These are phyloP conservation scores for Hycleus phaleratus DNA, from an alignment of 1,140 invertebrate genomes.

Conservation along the genomic window DNA sequence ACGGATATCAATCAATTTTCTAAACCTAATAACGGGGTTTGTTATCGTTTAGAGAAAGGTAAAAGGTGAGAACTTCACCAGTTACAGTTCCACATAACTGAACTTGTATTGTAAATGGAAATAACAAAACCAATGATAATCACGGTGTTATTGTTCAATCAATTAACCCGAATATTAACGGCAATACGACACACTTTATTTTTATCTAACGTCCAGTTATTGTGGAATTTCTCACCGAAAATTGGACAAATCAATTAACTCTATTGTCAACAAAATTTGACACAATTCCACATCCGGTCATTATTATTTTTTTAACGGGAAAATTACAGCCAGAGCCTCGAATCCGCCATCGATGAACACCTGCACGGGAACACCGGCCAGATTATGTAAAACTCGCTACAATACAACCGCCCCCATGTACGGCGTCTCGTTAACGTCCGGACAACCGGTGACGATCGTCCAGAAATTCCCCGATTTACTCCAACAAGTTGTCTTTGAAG, in stretches of 20 bases:
- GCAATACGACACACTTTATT: constrained; percentile 9
- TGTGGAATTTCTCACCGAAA: neutral
- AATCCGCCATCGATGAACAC: constrained; percentile 31
- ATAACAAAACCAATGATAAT: too few species aligned
- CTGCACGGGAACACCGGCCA: constrained; percentile 56
- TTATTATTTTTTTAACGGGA: neutral
- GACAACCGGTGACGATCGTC: constrained; percentile 86
- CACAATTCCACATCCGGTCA: too few species aligned
- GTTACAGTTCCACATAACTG: too few species aligned
- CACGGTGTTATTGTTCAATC: neutral
- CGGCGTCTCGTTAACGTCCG: constrained; percentile 82
- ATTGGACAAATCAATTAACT: neutral
- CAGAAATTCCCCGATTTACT: constrained; percentile 91
- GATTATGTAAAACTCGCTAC: constrained; percentile 79
- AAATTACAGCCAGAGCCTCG: constrained; percentile 29
- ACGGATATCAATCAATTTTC: too few species aligned
- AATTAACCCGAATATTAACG: constrained; percentile 9
- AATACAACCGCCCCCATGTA: constrained; percentile 91
- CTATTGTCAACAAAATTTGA: neutral
- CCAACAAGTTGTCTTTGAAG: constrained; percentile 88
- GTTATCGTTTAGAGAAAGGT: neutral
- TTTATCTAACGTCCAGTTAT: neutral
- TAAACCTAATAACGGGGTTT: too few species aligned
- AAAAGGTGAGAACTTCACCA: constrained; percentile 3
- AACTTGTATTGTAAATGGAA: too few species aligned